Percentiles rank a stretch among this genome's conserved stretches.
These are phyloP conservation scores for Melitaea athalia DNA, from an alignment of 2,888 invertebrate species.

Conservation along the genomic window DNA sequence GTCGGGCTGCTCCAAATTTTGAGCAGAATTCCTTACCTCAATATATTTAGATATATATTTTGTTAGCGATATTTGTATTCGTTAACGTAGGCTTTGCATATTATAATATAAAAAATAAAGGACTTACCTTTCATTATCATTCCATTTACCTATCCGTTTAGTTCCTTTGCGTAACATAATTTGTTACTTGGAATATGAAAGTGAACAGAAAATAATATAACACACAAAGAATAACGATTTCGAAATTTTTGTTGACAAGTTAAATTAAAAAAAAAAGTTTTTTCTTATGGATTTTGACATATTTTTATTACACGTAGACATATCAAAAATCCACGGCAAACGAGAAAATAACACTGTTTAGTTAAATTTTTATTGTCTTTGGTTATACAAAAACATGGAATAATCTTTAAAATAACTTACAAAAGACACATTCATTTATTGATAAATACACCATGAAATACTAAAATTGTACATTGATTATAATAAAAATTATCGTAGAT, in stretches of 20 bases:
- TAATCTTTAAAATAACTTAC: constrained; percentile 82
- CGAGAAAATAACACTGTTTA: constrained; percentile 59
- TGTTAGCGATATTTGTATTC: no score
- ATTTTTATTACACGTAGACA: not conserved
- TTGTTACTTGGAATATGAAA: no score
- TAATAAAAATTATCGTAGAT: constrained; percentile 51
- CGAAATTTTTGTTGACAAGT: not conserved
- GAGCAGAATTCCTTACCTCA: no score
- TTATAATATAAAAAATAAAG: no score
- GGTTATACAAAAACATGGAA: constrained; percentile 83
- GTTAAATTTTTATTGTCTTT: constrained; percentile 83
- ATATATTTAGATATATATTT: no score
- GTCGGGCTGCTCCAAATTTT: no score
- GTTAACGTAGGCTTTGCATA: no score
- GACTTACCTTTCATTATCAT: no score
- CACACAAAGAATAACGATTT: not conserved
- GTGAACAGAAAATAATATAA: no score
- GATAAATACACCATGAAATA: constrained; percentile 70
- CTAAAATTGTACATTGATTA: constrained; percentile 78
- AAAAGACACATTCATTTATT: constrained; percentile 78
- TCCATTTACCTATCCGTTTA: no score
- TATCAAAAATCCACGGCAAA: constrained; percentile 19
- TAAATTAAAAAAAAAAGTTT: no score
- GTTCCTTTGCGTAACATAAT: no score
- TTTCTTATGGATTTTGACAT: not conserved